Base-by-base conservation (phyloP, 1,140 invertebrate species). In the Drosophila tsacasi region DNA sequence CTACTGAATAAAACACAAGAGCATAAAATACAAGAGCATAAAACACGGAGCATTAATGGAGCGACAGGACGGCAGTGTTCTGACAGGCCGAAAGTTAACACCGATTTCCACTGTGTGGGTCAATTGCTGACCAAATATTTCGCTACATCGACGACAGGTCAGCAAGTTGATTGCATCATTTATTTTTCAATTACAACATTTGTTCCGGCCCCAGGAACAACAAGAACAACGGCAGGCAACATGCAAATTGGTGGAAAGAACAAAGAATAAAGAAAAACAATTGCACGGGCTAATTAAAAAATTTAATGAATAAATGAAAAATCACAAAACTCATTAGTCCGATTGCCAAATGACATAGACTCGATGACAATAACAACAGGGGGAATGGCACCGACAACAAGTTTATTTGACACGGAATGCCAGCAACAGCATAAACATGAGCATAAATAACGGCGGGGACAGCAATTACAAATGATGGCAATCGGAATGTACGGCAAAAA, bases 171-270 rank as follows among this genome's bases (percentile, higher is more conserved):
- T 89, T 89, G 84, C 84, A 85, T 89, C 84, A 89, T 89, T 89
- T 89, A 89, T 90, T 90, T 89, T 89, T 89, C 84, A 90, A 89
- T 89, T 89, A 89, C 84, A 83, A 89, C 84, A 89, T 84, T 89
- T 89, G 86, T 90, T 62, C 54, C 81, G 69, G 67, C 73, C 76
- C 30, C 62, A 57, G 32, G 58, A 74, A 60, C 37, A 61, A 25
- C 50, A 61, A 25, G 19, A 59, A 63, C 37, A 47, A 47, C 7
- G 46, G 13, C 23, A 17, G 46, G 46, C 49, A 52, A 46, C 52
- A 74, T 58, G 71, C 58, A 64, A 52, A 35, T 40, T 40, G 32
- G 32, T 9, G 17, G 5, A 39, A 27, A 27, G 15, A 59, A 61
- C 49, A 72, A 39, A 25, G 54, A 52, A 52, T 8, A 62, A 68